Evolutionary conservation across 2,888 invertebrate species (phyloP).

Genomic region (Chloromyia formosa): DNA sequence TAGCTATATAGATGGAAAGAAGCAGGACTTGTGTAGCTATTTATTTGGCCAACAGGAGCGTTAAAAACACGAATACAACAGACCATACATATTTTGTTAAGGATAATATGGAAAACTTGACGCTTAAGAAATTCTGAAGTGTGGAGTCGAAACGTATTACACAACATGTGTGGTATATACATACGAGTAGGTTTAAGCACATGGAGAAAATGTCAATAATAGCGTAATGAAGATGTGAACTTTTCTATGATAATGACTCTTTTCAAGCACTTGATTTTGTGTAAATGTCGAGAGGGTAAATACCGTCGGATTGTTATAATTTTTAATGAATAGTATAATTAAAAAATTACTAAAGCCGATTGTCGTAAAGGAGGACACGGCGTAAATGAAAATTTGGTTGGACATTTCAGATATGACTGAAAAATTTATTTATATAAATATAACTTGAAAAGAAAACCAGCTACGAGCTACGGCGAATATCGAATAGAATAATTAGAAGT

Average conservation of each 20-base stretch:
- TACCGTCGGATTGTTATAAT: background rate
- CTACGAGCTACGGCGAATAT: too few relatives aligned
- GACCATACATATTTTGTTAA: background rate
- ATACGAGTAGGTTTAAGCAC: background rate
- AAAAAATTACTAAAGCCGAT: conserved; percentile 9
- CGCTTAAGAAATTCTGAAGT: conserved; percentile 11
- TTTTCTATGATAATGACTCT: conserved; percentile 14
- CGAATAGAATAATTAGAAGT: too few relatives aligned
- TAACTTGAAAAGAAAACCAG: too few relatives aligned
- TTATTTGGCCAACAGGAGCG: conserved; percentile 28
- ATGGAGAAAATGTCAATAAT: conserved; percentile 4
- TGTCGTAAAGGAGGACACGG: too few relatives aligned
- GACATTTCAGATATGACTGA: too few relatives aligned
- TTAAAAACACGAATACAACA: conserved; percentile 11
- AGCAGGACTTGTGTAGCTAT: background rate
- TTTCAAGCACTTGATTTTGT: background rate
- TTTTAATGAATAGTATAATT: conserved; percentile 25
- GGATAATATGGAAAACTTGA: background rate
- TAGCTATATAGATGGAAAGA: background rate
- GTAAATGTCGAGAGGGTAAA: background rate
- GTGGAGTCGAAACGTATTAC: background rate
- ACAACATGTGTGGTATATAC: background rate
- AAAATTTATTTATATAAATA: too few relatives aligned
- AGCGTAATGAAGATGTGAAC: conserved; percentile 35
- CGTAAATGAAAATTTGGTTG: too few relatives aligned